Conservation (phyloP, 2,113 vertebrate species). For the Rhizomys pruinosus region DNA sequence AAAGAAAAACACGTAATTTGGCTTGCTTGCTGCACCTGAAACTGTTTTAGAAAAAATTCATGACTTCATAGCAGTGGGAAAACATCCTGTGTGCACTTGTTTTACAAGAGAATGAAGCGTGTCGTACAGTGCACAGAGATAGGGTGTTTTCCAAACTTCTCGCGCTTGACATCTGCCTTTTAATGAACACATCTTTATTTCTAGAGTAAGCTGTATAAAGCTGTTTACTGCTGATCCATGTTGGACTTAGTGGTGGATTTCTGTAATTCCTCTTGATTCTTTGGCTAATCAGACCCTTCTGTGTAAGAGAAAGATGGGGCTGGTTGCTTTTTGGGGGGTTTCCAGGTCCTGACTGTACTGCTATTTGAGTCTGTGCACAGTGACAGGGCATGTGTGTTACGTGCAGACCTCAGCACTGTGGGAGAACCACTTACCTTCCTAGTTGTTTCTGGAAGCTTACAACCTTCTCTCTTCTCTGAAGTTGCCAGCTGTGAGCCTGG, state of each 20-base stretch:
- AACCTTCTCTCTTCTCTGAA: not conserved
- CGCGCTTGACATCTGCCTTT: not conserved
- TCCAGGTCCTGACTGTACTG: not conserved
- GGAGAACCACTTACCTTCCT: not conserved
- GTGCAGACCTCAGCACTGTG: not conserved
- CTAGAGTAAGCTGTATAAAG: not conserved
- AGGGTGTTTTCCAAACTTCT: not conserved
- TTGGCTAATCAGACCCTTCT: not conserved
- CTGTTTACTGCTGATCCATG: not conserved
- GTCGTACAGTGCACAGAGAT: not conserved
- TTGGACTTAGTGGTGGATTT: not conserved
- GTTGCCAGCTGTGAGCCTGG: not conserved
- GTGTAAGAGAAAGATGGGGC: not conserved
- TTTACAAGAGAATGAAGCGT: not conserved
- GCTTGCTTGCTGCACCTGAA: not conserved
- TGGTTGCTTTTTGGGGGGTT: not conserved
- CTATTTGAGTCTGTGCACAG: not conserved
- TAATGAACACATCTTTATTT: not conserved
- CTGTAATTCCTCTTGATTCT: not conserved
- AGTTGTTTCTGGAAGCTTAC: not conserved
- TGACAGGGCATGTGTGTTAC: conserved; percentile 16
- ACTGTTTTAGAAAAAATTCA: not conserved
- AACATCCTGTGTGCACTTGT: not conserved
- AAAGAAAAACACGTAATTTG: not conserved
- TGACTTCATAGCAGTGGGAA: not conserved